phyloP scores from a whole-genome alignment of 1,140 invertebrate species.

The Brachionus asplanchnoidis region DNA sequence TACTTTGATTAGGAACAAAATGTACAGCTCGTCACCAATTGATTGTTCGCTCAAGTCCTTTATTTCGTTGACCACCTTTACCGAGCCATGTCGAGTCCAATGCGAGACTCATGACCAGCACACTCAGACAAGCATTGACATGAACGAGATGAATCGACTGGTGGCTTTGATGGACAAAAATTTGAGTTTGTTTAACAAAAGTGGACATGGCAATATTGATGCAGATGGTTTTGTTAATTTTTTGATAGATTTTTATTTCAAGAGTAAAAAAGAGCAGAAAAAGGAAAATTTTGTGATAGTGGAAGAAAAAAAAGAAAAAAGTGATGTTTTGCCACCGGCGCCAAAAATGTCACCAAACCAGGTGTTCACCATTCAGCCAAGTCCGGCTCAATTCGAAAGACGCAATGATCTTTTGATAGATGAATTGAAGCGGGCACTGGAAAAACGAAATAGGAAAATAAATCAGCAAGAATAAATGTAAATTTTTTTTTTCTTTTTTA shows the following conservation, averaged over 20 bases:
- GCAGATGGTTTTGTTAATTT: constrained; percentile 12
- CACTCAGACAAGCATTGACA: background rate
- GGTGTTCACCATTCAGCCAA: background rate
- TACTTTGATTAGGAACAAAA: background rate
- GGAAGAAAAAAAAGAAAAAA: background rate
- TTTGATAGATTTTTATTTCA: constrained; percentile 17
- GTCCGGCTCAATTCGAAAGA: background rate
- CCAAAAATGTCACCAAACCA: background rate
- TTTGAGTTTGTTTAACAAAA: background rate
- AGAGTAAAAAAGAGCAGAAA: background rate
- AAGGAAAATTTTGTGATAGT: background rate
- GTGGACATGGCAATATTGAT: background rate
- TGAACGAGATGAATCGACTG: background rate
- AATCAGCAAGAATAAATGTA: background rate
- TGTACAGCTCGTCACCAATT: background rate
- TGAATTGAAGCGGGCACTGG: background rate
- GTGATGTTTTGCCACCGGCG: no score
- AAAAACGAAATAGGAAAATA: background rate
- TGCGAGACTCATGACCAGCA: background rate
- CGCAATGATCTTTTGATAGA: background rate
- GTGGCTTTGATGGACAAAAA: background rate
- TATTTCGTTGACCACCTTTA: background rate
- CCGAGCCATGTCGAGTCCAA: background rate
- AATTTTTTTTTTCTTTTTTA: background rate
- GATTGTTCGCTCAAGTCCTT: background rate